These are phyloP conservation scores for Agrypnia vestita DNA, from an alignment of 1,140 invertebrate genomes.

Conservation along the genomic window DNA sequence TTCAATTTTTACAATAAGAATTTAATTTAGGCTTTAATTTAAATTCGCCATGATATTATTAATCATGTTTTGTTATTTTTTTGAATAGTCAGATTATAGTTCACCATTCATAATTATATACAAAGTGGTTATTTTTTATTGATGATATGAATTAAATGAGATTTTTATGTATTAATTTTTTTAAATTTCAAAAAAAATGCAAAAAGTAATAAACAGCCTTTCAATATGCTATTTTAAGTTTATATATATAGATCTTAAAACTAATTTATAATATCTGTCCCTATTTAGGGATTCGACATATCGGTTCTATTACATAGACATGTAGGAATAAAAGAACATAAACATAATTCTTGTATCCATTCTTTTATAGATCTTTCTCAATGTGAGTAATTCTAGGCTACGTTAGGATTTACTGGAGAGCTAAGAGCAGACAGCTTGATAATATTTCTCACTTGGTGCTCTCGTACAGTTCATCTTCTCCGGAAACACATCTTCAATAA, in stretches of 20 bases:
- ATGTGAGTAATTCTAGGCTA: slow-evolving; percentile 61
- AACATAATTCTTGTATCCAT: slow-evolving; percentile 57
- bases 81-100: slow-evolving; percentile 22
- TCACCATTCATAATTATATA: slow-evolving; percentile 25
- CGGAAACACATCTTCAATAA: background rate
- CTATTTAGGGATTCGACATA: slow-evolving; percentile 59
- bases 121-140: slow-evolving; percentile 48
- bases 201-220: slow-evolving; percentile 18
- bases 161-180: slow-evolving; percentile 36
- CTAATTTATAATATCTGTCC: slow-evolving; percentile 61
- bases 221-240: slow-evolving; percentile 49
- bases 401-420: slow-evolving; percentile 40
- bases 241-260: slow-evolving; percentile 56
- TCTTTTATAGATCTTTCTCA: slow-evolving; percentile 59
- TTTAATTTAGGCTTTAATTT: slow-evolving; percentile 46
- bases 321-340: slow-evolving; percentile 58
- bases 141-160: slow-evolving; percentile 8
- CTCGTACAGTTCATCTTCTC: slow-evolving; percentile 9
- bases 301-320: slow-evolving; percentile 60
- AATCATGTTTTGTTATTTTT: slow-evolving; percentile 44
- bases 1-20: slow-evolving; percentile 47
- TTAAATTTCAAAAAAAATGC: background rate
- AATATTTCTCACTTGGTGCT: slow-evolving; percentile 21
- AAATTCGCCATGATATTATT: slow-evolving; percentile 30
- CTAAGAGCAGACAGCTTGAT: slow-evolving; percentile 31